Conservation (phyloP, 1,140 invertebrate species). For the Palaemon carinicauda region DNA sequence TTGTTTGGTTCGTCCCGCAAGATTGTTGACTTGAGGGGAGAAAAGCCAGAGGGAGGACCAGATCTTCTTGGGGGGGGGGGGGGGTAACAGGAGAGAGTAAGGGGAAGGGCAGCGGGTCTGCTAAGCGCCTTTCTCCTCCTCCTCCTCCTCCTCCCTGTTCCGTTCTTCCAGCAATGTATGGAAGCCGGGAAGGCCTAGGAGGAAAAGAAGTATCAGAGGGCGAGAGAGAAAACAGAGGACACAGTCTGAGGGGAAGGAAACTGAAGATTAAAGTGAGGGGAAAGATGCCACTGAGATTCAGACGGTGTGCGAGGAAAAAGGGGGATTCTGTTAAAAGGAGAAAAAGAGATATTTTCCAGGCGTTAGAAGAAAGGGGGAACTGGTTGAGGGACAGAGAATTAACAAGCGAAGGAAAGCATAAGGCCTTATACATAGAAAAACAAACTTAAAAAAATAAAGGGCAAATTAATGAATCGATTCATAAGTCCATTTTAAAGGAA, state of each 20-base stretch:
- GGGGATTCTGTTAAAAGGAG: background rate
- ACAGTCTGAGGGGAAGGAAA: background rate
- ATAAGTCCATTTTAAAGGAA: no score
- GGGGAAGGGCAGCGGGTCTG: background rate
- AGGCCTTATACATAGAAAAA: no score
- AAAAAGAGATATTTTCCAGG: no score
- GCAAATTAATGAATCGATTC: no score
- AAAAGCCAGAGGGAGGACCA: background rate
- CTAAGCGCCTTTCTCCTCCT: no score
- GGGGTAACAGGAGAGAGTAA: background rate
- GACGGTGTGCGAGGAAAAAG: no score
- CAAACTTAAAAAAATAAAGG: no score
- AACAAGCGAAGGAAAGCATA: background rate
- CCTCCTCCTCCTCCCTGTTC: no score
- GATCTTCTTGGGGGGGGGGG: background rate
- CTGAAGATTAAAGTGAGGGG: background rate
- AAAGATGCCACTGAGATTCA: no score
- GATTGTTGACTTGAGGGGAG: background rate
- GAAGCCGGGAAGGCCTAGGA: background rate
- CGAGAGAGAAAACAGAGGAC: background rate
- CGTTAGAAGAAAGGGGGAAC: background rate
- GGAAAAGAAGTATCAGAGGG: background rate
- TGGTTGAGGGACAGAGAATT: background rate
- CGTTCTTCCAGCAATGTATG: no score
- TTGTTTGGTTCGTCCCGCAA: slow-evolving; percentile 31